Conservation (phyloP, 2,888 invertebrate species). For the Lysandra bellargus region DNA sequence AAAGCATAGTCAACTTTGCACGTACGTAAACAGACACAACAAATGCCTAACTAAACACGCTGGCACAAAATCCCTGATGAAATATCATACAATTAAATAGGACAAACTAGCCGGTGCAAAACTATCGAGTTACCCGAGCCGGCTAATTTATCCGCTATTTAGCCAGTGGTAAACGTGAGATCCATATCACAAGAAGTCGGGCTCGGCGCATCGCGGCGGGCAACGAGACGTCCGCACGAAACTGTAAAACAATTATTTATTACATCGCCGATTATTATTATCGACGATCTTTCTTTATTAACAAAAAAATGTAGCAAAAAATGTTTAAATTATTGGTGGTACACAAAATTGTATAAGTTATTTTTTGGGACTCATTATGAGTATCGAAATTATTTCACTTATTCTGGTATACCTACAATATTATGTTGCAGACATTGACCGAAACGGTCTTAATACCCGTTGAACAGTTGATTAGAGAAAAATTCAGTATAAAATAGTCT, state of each 20-base stretch:
- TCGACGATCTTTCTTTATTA: constrained; percentile 34
- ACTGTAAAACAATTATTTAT: constrained; percentile 48
- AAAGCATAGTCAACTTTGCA: too few species aligned
- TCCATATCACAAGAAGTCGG: constrained; percentile 67
- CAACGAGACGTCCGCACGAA: constrained; percentile 46
- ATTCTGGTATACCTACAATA: too few species aligned
- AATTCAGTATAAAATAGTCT: too few species aligned
- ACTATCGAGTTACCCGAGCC: constrained; percentile 63
- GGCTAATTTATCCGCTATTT: constrained; percentile 76
- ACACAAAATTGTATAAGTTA: neutral
- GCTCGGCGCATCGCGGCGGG: constrained; percentile 64
- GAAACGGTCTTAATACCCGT: too few species aligned
- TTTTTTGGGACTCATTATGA: neutral
- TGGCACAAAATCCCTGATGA: too few species aligned
- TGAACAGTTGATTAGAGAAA: too few species aligned
- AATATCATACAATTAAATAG: constrained; percentile 12
- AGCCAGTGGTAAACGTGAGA: constrained; percentile 74
- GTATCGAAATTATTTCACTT: too few species aligned
- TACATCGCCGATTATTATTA: constrained; percentile 41
- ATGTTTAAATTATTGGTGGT: neutral
- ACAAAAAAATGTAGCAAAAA: constrained; percentile 28
- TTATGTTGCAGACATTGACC: too few species aligned
- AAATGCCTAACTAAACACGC: too few species aligned
- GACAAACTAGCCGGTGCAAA: constrained; percentile 44
- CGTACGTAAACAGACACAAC: too few species aligned